Conservation (phyloP, 2,888 invertebrate genomes). For the Antheraea yamamai region DNA sequence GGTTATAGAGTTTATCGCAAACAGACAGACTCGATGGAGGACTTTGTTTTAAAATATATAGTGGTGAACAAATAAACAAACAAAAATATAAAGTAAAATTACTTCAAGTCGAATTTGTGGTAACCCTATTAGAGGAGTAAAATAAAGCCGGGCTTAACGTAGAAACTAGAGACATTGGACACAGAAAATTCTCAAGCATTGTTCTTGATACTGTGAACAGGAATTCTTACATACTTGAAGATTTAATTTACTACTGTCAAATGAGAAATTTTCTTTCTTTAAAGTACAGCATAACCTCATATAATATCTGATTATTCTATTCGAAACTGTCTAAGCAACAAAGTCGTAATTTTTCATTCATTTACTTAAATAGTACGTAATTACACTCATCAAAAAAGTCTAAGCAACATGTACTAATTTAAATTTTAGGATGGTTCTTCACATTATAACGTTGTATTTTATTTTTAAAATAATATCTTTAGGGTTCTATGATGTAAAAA, state of each 20-base stretch:
- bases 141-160: conserved; percentile 2
- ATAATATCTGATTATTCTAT: neutral
- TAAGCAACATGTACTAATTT: too few relatives aligned
- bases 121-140: neutral
- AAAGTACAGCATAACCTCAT: neutral
- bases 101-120: neutral
- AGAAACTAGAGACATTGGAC: conserved; percentile 11
- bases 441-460: too few relatives aligned
- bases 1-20: too few relatives aligned
- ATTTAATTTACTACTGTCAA: neutral
- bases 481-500: too few relatives aligned
- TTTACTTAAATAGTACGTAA: neutral
- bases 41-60: too few relatives aligned
- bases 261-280: neutral
- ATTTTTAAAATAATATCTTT: too few relatives aligned
- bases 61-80: too few relatives aligned
- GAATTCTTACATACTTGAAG: neutral
- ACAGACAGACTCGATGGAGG: too few relatives aligned
- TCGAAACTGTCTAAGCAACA: neutral
- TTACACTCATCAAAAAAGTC: too few relatives aligned
- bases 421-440: too few relatives aligned
- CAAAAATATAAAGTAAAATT: too few relatives aligned
- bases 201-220: conserved; percentile 2
- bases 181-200: neutral
- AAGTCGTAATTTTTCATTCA: too few relatives aligned